phyloP scores from a whole-genome alignment of 2,888 invertebrate genomes.

The Agrochola lychnidis region DNA sequence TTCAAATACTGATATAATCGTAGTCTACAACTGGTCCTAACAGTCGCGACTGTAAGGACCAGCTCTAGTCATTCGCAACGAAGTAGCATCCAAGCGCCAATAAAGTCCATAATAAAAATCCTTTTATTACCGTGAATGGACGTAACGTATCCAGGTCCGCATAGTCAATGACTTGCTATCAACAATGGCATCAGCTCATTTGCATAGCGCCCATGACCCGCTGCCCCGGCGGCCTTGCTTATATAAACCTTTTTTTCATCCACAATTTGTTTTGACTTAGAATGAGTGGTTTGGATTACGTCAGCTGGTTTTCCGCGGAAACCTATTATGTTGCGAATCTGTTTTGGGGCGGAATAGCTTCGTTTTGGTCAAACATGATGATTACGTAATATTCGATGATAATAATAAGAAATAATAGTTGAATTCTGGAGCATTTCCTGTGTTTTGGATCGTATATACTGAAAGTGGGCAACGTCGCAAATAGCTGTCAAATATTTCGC shows the following conservation, averaged over 20 bases:
- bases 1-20: constrained; percentile 8
- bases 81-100: constrained; percentile 23
- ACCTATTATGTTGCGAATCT: constrained; percentile 47
- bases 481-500: no score
- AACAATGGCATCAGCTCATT: constrained; percentile 82
- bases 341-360: constrained; percentile 20
- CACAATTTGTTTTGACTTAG: constrained; percentile 65
- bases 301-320: constrained; percentile 52
- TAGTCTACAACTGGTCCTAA: constrained; percentile 17
- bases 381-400: not conserved
- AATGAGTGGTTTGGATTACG: constrained; percentile 56
- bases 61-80: constrained; percentile 6
- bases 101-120: constrained; percentile 54
- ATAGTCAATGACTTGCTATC: constrained; percentile 73
- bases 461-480: no score
- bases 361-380: constrained; percentile 7
- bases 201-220: constrained; percentile 87
- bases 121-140: constrained; percentile 51
- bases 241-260: constrained; percentile 72
- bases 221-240: constrained; percentile 78
- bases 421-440: not conserved
- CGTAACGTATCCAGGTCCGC: constrained; percentile 65
- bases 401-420: not conserved
- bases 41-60: not conserved
- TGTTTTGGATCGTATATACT: not conserved